Base-by-base conservation (phyloP, 2,888 invertebrate genomes). In the Noctua comes region DNA sequence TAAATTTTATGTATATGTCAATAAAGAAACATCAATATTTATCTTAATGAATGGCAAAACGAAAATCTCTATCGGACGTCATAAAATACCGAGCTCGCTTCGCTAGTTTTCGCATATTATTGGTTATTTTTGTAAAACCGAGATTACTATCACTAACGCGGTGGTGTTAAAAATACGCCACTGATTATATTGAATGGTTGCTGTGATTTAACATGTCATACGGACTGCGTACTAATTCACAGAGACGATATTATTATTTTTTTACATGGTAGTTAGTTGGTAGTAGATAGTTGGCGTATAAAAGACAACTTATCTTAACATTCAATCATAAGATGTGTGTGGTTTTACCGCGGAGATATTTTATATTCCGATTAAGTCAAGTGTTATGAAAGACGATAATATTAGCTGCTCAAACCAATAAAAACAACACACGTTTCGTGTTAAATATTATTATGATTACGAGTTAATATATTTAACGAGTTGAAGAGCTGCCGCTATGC, bases 331-430 rank as follows among this genome's bases (percentile, higher is more conserved):
- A 36, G 10, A n/a, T 51, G 40, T 70, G 46, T 79, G 46, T 73
- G 51, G 70, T 84, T 74, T 73, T 62, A 51, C 69, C 64, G 36
- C 65, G 54, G 43, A 36, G 6, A 70, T 84, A 78, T 69, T 65
- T 69, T 0, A 57, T 76, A 82, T 62, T 70, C 73, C 65, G 46
- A 46, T 31, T 31, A 43, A 40, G 16, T 36, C 11, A 18, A 18
- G 16, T 68, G 43, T 11, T 76, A 24, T 27, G n/a, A 62, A 36
- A 51, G 10, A 65, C 27, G 16, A 46, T 65, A 54, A 68, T n/a
- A 78, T 36, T 43, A 64, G 51, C 46, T 43, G 43, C 18, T 43
- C 24, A 59, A 46, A 24, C 57, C 24, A 72, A 59, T 51, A 43
- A 64, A 36, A 73, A 77, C 5, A 57, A 73, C 18, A 66, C 66